Percentiles rank a stretch among this genome's conserved stretches.
These are phyloP conservation scores for Xenus cinereus DNA, from an alignment of 2,113 vertebrate species.

Conservation along the genomic window DNA sequence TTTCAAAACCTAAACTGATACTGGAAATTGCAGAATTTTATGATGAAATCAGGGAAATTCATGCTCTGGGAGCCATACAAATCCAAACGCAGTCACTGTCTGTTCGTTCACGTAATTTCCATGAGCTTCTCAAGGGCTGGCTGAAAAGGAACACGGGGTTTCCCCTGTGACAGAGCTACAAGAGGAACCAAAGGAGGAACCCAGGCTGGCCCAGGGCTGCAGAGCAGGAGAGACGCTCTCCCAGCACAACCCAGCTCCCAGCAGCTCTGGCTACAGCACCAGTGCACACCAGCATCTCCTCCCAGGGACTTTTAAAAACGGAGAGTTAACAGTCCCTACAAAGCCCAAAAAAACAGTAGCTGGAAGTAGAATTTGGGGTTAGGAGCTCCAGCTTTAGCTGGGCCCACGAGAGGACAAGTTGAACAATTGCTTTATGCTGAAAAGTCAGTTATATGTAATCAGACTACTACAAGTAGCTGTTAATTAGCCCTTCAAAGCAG, in stretches of 20 bases:
- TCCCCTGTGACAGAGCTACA: neutral
- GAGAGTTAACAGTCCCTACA: neutral
- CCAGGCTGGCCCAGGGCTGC: rapidly evolving
- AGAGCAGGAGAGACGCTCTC: neutral
- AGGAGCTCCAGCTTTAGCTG: neutral
- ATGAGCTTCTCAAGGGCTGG: neutral
- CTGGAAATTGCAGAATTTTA: neutral
- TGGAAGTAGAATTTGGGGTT: neutral
- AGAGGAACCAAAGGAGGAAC: neutral
- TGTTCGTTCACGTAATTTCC: neutral
- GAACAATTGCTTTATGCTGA: neutral
- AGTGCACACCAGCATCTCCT: neutral
- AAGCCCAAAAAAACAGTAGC: neutral
- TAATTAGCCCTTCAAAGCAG: neutral
- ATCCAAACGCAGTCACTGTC: neutral
- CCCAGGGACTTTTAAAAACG: no score
- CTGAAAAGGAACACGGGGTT: neutral
- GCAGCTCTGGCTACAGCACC: rapidly evolving
- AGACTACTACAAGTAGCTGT: no score
- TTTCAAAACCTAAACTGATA: neutral
- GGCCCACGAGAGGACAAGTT: neutral
- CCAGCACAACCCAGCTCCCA: rapidly evolving
- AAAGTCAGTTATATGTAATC: neutral
- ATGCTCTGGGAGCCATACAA: neutral
- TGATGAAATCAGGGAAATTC: neutral